Base-by-base conservation (phyloP, 2,888 invertebrate species). In the Acanthacorydalis orientalis region DNA sequence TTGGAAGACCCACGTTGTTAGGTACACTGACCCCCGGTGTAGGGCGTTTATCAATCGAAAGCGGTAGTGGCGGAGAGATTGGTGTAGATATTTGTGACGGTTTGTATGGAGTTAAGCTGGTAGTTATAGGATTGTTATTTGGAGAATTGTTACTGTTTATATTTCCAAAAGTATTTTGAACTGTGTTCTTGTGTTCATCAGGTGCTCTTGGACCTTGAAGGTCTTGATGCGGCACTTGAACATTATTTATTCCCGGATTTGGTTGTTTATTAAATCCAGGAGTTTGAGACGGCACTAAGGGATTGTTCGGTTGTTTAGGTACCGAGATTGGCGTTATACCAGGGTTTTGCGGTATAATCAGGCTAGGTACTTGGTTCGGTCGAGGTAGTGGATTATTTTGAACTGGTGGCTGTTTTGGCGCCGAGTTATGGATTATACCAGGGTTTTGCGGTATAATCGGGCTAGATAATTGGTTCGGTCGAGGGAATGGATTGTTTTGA, bases 191-290 rank as follows among this genome's bases (percentile, higher is more conserved):
- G 16, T 16, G 14, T 16, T 9, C 9, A 4, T 8, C 14, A 2
- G 14, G 15, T 23, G 23, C 23, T 23, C 23, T 23, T 37, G 12
- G 44, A 12, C 34, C 32, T 31, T 10, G 32, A 14, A 41, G 31
- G 7, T 16, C 43, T 33, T 35, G 34, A 33, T 42, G n/a, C 1
- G 7, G 35, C 9, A 12, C 43, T 16, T 23, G 14, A 8, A 48
- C 14, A 44, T 31, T 23, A 16, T 32, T 34, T n/a, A 34, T 14
- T 23, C n/a, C 9, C 12, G n/a, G 48, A 34, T n/a, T n/a, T 32
- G 38, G 39, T 31, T 32, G 39, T 34, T 10, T 15, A 14, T 15
- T 14, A 46, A 50, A 49, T 16, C 42, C n/a, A 15, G 39, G 15
- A 38, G 8, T 38, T 38, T 9, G 39, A 8, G 39, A 15, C 1